phyloP scores from a whole-genome alignment of 2,113 vertebrate genomes.

The Gobius niger region DNA sequence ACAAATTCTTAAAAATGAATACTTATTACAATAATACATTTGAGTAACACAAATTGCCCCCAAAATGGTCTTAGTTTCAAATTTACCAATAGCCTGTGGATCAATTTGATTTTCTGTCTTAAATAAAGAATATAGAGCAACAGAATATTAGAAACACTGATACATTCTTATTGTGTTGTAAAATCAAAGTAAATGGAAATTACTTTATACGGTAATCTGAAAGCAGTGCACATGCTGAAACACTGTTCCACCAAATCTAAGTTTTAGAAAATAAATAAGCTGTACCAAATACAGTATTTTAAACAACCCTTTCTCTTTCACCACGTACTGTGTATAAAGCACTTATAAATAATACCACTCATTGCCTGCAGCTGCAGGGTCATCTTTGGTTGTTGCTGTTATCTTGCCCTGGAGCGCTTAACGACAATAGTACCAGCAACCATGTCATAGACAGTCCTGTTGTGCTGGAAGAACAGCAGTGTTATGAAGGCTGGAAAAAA shows the following conservation, averaged over 20 bases:
- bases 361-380: constrained; percentile 15
- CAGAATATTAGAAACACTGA: constrained; percentile 37
- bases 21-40: not conserved
- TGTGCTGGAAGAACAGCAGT: constrained; percentile 97
- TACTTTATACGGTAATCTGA: constrained; percentile 15
- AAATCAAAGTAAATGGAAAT: constrained; percentile 39
- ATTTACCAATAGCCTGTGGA: too few species aligned
- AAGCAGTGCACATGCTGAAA: constrained; percentile 55
- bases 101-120: too few species aligned
- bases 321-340: constrained; percentile 1
- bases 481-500: constrained; percentile 99
- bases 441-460: constrained; percentile 98
- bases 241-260: constrained; percentile 34
- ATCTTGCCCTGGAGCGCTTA: constrained; percentile 88
- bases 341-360: constrained; percentile 8
- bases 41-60: not conserved
- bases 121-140: not conserved
- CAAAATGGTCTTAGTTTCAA: not conserved
- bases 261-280: constrained; percentile 19
- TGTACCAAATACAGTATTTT: constrained; percentile 9
- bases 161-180: constrained; percentile 6
- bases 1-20: not conserved
- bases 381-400: constrained; percentile 59
- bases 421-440: constrained; percentile 98
- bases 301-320: not conserved